Percentiles rank a stretch among this genome's conserved stretches.
phyloP scores from a whole-genome alignment of 2,113 vertebrate species.

The Pithys albifrons region DNA sequence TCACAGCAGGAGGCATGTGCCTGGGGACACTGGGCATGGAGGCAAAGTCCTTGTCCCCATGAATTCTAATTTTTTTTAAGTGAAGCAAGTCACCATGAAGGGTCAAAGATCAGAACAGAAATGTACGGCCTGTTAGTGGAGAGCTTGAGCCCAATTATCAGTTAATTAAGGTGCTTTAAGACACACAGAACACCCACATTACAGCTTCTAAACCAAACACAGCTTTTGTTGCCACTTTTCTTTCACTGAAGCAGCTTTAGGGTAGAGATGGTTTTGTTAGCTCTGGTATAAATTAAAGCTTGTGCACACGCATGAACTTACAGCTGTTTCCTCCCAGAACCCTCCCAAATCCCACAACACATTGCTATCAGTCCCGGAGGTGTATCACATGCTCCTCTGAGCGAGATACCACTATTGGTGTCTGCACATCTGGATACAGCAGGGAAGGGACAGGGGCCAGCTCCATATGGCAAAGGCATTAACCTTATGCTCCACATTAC shows the following conservation, averaged over 20 bases:
- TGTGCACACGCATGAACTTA: neutral
- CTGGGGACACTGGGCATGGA: neutral
- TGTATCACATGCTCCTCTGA: neutral
- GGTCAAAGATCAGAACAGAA: neutral
- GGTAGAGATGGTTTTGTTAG: neutral
- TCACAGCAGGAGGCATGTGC: rapidly evolving
- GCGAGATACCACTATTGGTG: rapidly evolving
- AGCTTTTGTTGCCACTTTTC: neutral
- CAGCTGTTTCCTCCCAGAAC: neutral
- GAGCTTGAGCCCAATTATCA: neutral
- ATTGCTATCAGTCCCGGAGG: neutral
- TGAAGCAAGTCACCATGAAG: neutral
- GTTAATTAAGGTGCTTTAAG: neutral
- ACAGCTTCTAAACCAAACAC: neutral
- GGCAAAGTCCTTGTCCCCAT: neutral
- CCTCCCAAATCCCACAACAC: neutral
- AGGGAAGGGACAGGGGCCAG: neutral
- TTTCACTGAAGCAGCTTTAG: neutral
- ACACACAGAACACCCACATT: neutral
- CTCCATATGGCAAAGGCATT: neutral
- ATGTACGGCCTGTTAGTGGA: neutral
- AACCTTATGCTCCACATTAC: rapidly evolving
- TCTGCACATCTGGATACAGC: neutral
- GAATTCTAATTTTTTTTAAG: neutral
- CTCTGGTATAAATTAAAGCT: neutral